Conservation (phyloP, 1,140 invertebrate genomes). For the Drosophila miranda region DNA sequence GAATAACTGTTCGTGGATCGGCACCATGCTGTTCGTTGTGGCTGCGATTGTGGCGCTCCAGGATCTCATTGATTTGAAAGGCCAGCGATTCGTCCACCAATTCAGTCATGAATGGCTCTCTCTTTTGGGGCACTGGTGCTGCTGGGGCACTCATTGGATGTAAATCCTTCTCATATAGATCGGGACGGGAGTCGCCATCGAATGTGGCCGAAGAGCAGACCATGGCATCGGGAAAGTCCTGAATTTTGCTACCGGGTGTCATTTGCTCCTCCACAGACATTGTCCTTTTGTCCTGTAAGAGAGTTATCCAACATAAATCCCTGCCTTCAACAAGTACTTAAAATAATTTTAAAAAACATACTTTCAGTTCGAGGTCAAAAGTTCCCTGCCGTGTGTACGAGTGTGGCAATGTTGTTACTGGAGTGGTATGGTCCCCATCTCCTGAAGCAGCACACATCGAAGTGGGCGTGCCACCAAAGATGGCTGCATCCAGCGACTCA, state of each 20-base stretch:
- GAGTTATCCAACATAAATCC: not conserved
- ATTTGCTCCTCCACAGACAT: not conserved
- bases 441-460: not conserved
- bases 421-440: not conserved
- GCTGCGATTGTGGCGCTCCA: slow-evolving; percentile 52
- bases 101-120: slow-evolving; percentile 46
- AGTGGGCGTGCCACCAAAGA: not conserved
- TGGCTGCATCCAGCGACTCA: slow-evolving; percentile 7
- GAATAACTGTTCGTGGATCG: slow-evolving; percentile 44
- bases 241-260: slow-evolving; percentile 11
- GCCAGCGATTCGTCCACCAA: slow-evolving; percentile 52
- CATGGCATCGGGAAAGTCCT: slow-evolving; percentile 68
- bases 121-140: not conserved
- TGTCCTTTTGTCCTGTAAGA: slow-evolving; percentile 12
- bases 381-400: slow-evolving; percentile 56
- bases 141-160: not conserved
- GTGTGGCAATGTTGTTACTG: slow-evolving; percentile 1
- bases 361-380: slow-evolving; percentile 59
- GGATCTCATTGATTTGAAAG: slow-evolving; percentile 55
- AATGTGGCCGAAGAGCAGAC: slow-evolving; percentile 68
- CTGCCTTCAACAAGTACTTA: not conserved
- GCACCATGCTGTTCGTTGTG: slow-evolving; percentile 15
- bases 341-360: not conserved
- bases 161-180: slow-evolving; percentile 7
- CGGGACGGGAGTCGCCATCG: slow-evolving; percentile 52